Evolutionary conservation across 1,140 invertebrate genomes (phyloP).

Genomic region (roundworm (Caenorhabditis elegans)): DNA sequence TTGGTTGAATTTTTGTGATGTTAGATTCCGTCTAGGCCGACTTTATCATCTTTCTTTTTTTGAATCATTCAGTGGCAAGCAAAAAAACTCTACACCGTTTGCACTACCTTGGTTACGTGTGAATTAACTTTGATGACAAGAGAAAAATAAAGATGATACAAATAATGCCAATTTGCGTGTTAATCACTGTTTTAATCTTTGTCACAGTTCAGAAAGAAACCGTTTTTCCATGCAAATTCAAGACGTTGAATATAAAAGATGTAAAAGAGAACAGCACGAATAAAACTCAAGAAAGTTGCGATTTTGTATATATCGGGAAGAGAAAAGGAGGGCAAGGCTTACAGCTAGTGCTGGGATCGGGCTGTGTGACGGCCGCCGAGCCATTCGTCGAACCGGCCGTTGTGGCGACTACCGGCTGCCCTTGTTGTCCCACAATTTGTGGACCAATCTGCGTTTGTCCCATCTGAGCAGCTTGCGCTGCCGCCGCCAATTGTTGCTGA

Average conservation of each 20-base stretch:
- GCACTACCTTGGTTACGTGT: constrained; percentile 11
- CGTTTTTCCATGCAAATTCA: constrained; percentile 3
- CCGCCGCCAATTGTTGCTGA: constrained; percentile 35
- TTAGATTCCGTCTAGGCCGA: background rate
- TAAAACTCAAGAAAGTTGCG: constrained; percentile 32
- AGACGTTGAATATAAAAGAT: constrained; percentile 33
- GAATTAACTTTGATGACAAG: background rate
- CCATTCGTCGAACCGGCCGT: background rate
- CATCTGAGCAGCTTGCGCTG: background rate
- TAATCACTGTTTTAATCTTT: background rate
- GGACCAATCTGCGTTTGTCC: constrained; percentile 2
- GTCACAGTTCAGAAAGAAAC: constrained; percentile 1
- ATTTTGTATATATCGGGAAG: constrained; percentile 26
- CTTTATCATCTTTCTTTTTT: background rate
- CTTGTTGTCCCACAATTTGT: constrained; percentile 1
- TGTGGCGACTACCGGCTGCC: background rate
- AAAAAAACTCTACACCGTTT: constrained; percentile 13
- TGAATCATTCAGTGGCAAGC: constrained; percentile 15
- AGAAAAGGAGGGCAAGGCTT: constrained; percentile 33
- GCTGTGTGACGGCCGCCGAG: constrained; percentile 8
- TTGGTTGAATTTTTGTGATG: background rate
- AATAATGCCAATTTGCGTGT: background rate
- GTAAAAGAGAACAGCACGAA: constrained; percentile 27
- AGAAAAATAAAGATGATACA: background rate
- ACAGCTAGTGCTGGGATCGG: constrained; percentile 42